Evolutionary conservation across 2,113 vertebrate genomes (phyloP).

Genomic region (Cottus gobio): DNA sequence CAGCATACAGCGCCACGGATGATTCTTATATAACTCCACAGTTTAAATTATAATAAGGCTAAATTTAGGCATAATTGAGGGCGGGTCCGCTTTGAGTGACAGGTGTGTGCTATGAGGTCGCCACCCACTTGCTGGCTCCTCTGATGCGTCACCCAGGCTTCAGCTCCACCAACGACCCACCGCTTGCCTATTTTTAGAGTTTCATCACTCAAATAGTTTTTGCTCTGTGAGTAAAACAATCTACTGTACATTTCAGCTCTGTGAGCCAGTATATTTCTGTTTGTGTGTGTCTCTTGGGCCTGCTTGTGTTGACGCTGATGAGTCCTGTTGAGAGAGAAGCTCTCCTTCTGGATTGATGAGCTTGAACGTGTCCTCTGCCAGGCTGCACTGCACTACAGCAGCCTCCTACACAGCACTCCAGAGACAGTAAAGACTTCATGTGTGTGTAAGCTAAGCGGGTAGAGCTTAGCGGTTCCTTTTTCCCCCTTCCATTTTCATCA

Average conservation of each 20-base stretch:
- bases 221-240: not conserved
- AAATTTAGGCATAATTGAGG: not conserved
- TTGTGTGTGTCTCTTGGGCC: not conserved
- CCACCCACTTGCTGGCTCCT: not conserved
- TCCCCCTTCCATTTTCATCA: not conserved
- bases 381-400: not conserved
- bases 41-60: not conserved
- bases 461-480: not conserved
- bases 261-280: not conserved
- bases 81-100: not conserved
- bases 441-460: not conserved
- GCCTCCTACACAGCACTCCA: slow-evolving; percentile 16
- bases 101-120: too few species aligned
- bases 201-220: not conserved
- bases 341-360: slow-evolving; percentile 25
- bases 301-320: slow-evolving; percentile 31
- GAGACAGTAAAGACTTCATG: not conserved
- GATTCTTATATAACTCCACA: too few species aligned
- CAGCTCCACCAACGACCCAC: not conserved
- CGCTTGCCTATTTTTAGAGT: not conserved
- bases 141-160: not conserved
- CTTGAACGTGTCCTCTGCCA: slow-evolving; percentile 27
- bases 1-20: too few species aligned
- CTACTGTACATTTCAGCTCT: not conserved
- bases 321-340: slow-evolving; percentile 15